Evolutionary conservation across 2,888 invertebrate genomes (phyloP), one percentile per base, ranked within the genome.

Genomic region (Scrobipalpa atriplicella): DNA sequence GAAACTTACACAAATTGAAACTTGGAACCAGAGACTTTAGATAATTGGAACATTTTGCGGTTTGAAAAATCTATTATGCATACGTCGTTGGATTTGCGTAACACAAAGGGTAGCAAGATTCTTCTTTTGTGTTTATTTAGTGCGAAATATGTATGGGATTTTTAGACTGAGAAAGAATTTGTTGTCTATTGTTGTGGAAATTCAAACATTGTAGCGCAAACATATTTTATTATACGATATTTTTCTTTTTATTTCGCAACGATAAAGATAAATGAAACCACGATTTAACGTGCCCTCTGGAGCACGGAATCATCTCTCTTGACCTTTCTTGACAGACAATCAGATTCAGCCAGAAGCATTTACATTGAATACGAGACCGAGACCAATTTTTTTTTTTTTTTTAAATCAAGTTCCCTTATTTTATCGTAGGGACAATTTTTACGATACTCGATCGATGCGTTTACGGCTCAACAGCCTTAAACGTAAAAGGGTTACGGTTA

Each of bases 361-460:
- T n/a, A n/a, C n/a, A n/a, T n/a, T n/a, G n/a, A n/a, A n/a, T n/a
- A n/a, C n/a, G n/a, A n/a, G n/a, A n/a, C n/a, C n/a, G n/a, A n/a
- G 72, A 75, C 74, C 78, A 81, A 85, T 87, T 86, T 87, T 87
- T 87, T 87, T 86, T 87, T 89, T 86, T 80, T 81, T 73, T 82
- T 83, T 80, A 83, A 2, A 38, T 83, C 78, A 85, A 78, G 83
- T 78, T 80, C 77, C 79, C 86, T 87, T 83, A 85, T 87, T 89
- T 89, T 87, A 90, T 87, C 88, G 85, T 79, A 65, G 71, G 85
- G 87, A 84, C 87, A 81, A 86, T 54, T 64, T 64, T 64, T 89
- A 90, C 81, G 87, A 83, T 79, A 83, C 81, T 85, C 84, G 81
- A 89, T 85, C 84, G 81, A 89, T 90, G 87, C 87, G 86, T 88